Percentiles rank a stretch among this genome's conserved stretches.
phyloP scores from a whole-genome alignment of 2,113 vertebrate genomes.

The Chinchilla lanigera region DNA sequence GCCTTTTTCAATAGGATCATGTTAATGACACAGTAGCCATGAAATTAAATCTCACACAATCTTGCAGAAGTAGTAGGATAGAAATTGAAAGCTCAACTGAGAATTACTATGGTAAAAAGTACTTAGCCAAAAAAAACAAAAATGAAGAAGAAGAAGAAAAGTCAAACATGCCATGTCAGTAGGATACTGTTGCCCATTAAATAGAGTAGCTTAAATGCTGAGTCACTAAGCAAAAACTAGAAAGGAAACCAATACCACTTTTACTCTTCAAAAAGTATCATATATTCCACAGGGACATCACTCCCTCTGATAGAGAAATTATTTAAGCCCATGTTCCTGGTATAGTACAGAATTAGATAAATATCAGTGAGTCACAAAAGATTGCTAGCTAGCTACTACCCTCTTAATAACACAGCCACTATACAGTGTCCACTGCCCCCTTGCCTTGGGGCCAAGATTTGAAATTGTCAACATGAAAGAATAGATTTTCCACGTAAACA shows the following conservation, averaged over 20 bases:
- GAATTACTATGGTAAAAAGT: not conserved
- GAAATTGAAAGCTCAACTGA: conserved; percentile 24
- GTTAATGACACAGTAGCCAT: not conserved
- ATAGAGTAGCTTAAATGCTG: conserved; percentile 1
- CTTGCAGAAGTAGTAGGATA: not conserved
- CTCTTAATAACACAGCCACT: conserved; percentile 22
- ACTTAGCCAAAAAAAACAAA: not conserved
- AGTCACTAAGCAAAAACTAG: conserved; percentile 42
- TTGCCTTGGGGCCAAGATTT: conserved; percentile 49
- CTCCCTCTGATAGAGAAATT: not conserved
- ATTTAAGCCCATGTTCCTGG: not conserved
- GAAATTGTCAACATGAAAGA: not conserved
- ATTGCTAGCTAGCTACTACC: no score
- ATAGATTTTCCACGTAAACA: not conserved
- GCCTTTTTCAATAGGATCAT: not conserved
- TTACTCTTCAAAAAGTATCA: conserved; percentile 27
- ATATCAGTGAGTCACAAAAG: not conserved
- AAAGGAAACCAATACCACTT: conserved; percentile 23
- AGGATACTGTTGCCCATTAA: not conserved
- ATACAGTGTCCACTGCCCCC: not conserved
- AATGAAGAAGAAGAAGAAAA: not conserved
- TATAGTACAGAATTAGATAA: not conserved
- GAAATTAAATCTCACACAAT: conserved; percentile 14
- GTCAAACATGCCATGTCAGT: not conserved
- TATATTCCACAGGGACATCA: not conserved